Conservation (phyloP, 2,888 invertebrate genomes). For the Metalampra italica region DNA sequence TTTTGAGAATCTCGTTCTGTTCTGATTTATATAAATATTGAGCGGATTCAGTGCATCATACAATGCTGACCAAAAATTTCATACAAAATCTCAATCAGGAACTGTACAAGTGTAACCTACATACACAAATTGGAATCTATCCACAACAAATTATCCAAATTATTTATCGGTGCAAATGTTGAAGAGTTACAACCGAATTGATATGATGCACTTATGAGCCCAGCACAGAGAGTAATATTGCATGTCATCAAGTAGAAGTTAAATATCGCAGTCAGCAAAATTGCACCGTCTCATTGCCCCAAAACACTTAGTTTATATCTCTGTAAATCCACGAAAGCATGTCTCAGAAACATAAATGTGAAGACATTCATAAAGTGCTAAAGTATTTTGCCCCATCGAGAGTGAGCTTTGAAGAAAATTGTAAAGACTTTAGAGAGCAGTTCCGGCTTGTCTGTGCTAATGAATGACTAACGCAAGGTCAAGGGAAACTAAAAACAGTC, state of each 20-base stretch:
- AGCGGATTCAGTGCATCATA: slow-evolving; percentile 74
- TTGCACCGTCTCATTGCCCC: slow-evolving; percentile 68
- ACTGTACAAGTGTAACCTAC: slow-evolving; percentile 11
- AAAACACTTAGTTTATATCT: slow-evolving; percentile 57
- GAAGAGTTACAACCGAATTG: slow-evolving; percentile 47
- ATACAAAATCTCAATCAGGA: slow-evolving; percentile 27
- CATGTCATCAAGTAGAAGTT: slow-evolving; percentile 68
- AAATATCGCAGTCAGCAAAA: slow-evolving; percentile 65
- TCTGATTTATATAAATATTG: slow-evolving; percentile 54
- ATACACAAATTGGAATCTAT: slow-evolving; percentile 1
- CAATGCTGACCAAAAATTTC: slow-evolving; percentile 40
- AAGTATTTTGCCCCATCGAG: slow-evolving; percentile 44
- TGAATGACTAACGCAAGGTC: slow-evolving; percentile 64
- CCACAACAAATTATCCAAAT: slow-evolving; percentile 6
- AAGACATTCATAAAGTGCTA: slow-evolving; percentile 51
- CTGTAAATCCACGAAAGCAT: slow-evolving; percentile 74
- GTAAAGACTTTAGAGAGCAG: slow-evolving; percentile 69
- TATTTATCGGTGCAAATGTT: slow-evolving; percentile 31
- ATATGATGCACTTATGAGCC: slow-evolving; percentile 74
- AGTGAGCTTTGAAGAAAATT: slow-evolving; percentile 59
- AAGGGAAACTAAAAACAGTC: slow-evolving; percentile 48
- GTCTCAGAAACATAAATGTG: slow-evolving; percentile 73
- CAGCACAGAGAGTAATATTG: slow-evolving; percentile 63
- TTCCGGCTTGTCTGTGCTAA: slow-evolving; percentile 72
- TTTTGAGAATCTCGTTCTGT: slow-evolving; percentile 67